phyloP scores from a whole-genome alignment of 2,113 vertebrate species.

The Cathartes aura region DNA sequence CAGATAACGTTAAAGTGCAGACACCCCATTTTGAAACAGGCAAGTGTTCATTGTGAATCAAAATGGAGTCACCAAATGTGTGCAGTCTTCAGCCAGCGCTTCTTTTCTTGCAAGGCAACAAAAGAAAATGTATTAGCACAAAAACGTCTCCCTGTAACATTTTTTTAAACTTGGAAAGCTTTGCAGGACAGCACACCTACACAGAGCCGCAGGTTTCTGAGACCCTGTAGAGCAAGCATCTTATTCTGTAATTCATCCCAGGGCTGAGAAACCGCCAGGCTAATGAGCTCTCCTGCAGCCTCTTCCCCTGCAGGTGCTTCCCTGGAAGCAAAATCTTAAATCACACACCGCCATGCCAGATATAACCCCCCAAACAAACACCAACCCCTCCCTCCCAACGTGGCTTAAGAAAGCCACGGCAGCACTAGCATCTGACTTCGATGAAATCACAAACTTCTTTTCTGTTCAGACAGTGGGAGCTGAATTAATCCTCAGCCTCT shows the following conservation, averaged over 20 bases:
- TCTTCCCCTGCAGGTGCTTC: slow-evolving; percentile 60
- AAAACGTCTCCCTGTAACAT: slow-evolving; percentile 19
- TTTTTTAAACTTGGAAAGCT: slow-evolving; percentile 38
- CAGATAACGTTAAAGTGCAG: slow-evolving; percentile 51
- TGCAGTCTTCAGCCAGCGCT: slow-evolving; percentile 12
- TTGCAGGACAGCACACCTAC: slow-evolving; percentile 54
- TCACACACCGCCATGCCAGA: slow-evolving; percentile 22
- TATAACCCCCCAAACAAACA: background rate
- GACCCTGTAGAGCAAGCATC: slow-evolving; percentile 44
- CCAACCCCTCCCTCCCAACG: background rate
- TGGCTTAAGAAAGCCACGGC: background rate
- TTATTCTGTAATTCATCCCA: slow-evolving; percentile 51
- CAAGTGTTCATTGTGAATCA: slow-evolving; percentile 50
- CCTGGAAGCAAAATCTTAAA: slow-evolving; percentile 59
- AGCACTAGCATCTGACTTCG: background rate
- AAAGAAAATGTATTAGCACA: slow-evolving; percentile 49
- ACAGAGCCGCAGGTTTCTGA: slow-evolving; percentile 22
- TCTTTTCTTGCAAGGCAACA: slow-evolving; percentile 58
- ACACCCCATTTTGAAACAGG: slow-evolving; percentile 55
- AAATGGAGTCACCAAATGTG: slow-evolving; percentile 66
- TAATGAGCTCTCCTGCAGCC: slow-evolving; percentile 77
- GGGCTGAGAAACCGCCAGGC: slow-evolving; percentile 43
- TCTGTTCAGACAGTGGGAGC: background rate
- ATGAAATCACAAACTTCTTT: slow-evolving; percentile 17
- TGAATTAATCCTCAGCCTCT: slow-evolving; percentile 44